A percentile compares a stretch with the other conserved stretches of the same genome.
Evolutionary conservation across 2,797 vertebrate species (phyloP).

Genomic region (Syncerus caffer): DNA sequence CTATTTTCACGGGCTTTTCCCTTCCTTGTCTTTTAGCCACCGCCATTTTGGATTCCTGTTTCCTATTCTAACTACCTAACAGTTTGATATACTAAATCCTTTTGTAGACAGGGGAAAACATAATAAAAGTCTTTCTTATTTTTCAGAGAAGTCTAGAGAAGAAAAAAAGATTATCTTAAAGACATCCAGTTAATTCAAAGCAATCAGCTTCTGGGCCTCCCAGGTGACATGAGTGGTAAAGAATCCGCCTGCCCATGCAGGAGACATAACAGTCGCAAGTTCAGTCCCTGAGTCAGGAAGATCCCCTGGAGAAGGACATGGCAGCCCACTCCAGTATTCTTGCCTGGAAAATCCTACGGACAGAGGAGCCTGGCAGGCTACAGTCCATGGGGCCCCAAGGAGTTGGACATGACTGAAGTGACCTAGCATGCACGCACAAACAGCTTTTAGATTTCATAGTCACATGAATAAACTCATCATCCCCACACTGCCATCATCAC

Average conservation of each 20-base stretch:
- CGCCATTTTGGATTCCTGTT: no score
- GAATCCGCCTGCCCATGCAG: neutral
- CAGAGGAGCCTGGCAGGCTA: neutral
- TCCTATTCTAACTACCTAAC: no score
- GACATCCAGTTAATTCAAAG: neutral
- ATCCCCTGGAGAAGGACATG: neutral
- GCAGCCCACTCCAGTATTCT: neutral
- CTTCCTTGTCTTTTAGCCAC: no score
- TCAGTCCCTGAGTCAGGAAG: neutral
- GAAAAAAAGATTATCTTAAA: neutral
- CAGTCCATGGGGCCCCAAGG: neutral
- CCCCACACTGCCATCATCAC: no score
- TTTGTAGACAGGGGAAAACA: neutral
- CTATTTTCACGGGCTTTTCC: no score
- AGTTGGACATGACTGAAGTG: neutral
- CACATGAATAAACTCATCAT: neutral
- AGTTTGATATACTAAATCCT: constrained; percentile 5
- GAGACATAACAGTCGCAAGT: neutral
- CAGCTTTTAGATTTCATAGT: neutral
- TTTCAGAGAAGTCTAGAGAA: neutral
- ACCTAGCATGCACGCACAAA: neutral
- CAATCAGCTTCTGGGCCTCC: neutral
- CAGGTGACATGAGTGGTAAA: neutral
- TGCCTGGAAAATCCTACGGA: neutral
- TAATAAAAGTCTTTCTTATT: neutral